Conservation (phyloP, 2,113 vertebrate genomes). For the Sturnira hondurensis region DNA sequence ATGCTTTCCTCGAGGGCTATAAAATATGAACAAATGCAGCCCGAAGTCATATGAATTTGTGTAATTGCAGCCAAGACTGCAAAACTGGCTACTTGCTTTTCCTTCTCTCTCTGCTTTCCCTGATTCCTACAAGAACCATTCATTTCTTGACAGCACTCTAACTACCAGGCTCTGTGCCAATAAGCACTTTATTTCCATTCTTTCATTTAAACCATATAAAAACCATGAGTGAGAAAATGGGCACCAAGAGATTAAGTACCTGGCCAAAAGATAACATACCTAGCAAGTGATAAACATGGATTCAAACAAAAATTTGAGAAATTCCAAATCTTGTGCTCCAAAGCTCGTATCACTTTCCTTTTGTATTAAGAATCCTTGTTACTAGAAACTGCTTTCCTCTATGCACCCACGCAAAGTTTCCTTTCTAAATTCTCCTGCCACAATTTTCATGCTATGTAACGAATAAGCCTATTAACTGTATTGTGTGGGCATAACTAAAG, state of each 20-base stretch:
- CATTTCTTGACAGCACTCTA: background rate
- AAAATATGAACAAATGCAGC: background rate
- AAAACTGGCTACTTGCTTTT: background rate
- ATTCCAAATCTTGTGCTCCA: background rate
- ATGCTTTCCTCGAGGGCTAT: background rate
- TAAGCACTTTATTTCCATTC: background rate
- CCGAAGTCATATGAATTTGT: background rate
- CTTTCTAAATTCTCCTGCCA: background rate
- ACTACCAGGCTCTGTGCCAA: background rate
- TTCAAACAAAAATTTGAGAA: constrained; percentile 20
- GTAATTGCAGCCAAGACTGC: background rate
- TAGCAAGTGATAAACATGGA: background rate
- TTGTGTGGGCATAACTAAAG: background rate
- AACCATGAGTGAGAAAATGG: background rate
- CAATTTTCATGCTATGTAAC: background rate
- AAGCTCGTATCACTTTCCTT: background rate
- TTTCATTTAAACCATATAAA: constrained; percentile 5
- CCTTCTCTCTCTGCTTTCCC: background rate
- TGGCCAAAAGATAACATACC: background rate
- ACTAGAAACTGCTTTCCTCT: background rate
- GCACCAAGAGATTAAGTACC: background rate
- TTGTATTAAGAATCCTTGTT: background rate
- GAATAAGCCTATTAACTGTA: background rate
- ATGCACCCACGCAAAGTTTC: background rate
- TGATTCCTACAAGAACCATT: background rate